Evolutionary conservation across 2,797 vertebrate genomes (phyloP).

Genomic region (Melanotaenia maccullochi): DNA sequence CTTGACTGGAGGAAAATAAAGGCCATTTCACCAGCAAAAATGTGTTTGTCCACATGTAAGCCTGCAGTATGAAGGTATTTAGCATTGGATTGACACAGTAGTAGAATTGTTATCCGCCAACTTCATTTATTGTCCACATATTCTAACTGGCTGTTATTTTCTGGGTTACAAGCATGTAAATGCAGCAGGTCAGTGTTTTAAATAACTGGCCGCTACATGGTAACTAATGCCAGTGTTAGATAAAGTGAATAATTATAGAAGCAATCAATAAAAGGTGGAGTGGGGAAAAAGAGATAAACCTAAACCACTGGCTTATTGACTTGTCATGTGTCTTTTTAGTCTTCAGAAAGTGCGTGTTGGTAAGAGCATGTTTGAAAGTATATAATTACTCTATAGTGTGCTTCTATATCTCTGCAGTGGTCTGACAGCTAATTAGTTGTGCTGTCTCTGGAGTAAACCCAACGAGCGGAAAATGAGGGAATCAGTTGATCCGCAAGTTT

Average conservation of each 20-base stretch:
- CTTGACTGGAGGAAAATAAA: background rate
- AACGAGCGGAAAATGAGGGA: conserved; percentile 57
- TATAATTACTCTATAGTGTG: conserved; percentile 68
- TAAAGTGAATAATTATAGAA: conserved; percentile 80
- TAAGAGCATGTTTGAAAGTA: conserved; percentile 37
- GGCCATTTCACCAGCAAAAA: conserved; percentile 3
- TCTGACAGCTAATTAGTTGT: conserved; percentile 79
- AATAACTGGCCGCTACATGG: conserved; percentile 41
- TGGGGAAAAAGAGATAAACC: conserved; percentile 66
- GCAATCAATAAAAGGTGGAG: conserved; percentile 72
- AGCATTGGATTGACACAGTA: background rate
- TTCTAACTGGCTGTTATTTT: conserved; percentile 13
- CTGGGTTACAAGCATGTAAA: conserved; percentile 21
- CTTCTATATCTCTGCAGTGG: conserved; percentile 59
- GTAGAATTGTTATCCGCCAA: background rate
- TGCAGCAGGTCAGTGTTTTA: conserved; percentile 27
- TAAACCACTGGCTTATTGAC: conserved; percentile 81
- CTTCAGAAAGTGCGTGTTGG: conserved; percentile 21
- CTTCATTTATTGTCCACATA: background rate
- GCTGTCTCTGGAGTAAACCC: conserved; percentile 67
- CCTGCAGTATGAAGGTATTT: background rate
- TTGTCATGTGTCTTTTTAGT: conserved; percentile 78
- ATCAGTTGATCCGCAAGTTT: conserved; percentile 63
- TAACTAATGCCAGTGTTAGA: conserved; percentile 70
- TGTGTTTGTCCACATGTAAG: conserved; percentile 3